Evolutionary conservation across 2,888 invertebrate genomes (phyloP), one percentile per base, ranked within the genome.

Genomic region (Drosophila percnosoma): DNA sequence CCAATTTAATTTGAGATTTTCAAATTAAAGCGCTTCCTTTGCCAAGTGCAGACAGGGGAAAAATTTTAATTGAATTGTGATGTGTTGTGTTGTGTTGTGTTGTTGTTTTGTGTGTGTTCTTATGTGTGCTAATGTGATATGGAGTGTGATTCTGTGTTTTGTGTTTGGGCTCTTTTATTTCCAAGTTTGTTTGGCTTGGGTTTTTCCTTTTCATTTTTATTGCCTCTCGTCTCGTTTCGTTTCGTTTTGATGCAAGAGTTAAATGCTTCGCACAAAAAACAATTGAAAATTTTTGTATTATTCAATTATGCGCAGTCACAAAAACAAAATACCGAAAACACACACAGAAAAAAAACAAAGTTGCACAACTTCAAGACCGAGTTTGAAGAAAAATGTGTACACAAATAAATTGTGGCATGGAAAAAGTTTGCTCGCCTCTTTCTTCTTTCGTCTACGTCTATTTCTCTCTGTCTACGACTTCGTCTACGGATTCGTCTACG

Each of bases 271-370:
- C 31, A 51, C 54, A 54, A 54, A 54, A 67, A 82, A 75, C 81
- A 85, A 85, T 85, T 83, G 78, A 83, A 82, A 38, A 63, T 40
- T 51, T 48, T 67, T 83, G 36, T 65, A 83, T 86, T 86, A 86
- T 88, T 88, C 84, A 80, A 88, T 86, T 86, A 86, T 78, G 73
- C 78, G 70, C 62, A 60, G 71, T 51, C 61, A 69, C 66, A 69
- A 60, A 49, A 48, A 58, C 48, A 33, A 64, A 8, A 36, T 2
- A 8, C 51, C 31, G 18, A 53, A 54, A 36, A 38, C 18, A 24
- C 24, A 53, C 38, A 63, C 21, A 45, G 10, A 31, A 33, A 11
- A 33, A 7, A 7, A 24, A 13, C 13, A 73, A 65, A 65, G 69
- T 65, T 57, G 61, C 40, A 63, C 42, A 78, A 78, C 78, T 68